These are phyloP conservation scores for Porites evermanni DNA, from an alignment of 92 coral and sea anemone genomes.

Conservation along the genomic window DNA sequence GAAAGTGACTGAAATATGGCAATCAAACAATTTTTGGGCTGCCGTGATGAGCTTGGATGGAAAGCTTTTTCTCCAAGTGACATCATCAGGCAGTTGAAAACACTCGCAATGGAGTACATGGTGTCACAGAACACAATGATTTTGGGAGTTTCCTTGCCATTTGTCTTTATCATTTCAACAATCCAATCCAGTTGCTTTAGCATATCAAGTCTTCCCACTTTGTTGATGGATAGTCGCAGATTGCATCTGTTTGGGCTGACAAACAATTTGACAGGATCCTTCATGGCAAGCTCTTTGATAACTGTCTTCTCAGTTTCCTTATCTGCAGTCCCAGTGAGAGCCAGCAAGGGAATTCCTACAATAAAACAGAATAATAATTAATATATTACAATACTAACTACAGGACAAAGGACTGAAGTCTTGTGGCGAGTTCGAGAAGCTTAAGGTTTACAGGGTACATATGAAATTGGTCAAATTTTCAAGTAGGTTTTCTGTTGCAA, in stretches of 20 bases:
- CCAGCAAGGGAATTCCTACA: constrained; percentile 47
- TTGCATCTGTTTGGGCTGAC: constrained; percentile 62
- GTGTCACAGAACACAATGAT: constrained; percentile 58
- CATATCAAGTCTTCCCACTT: constrained; percentile 45
- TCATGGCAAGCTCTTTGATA: constrained; percentile 8
- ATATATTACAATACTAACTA: background rate
- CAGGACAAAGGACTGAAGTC: constrained; percentile 16
- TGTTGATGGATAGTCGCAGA: constrained; percentile 42
- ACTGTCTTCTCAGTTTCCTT: constrained; percentile 45
- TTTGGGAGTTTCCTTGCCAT: constrained; percentile 42
- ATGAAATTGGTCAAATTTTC: constrained; percentile 12
- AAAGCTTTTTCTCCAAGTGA: constrained; percentile 41
- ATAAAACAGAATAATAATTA: background rate
- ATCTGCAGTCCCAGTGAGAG: constrained; percentile 69
- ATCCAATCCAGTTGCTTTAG: constrained; percentile 54
- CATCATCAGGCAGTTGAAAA: constrained; percentile 45
- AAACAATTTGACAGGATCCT: background rate
- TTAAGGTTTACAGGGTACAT: constrained; percentile 15
- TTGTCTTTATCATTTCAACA: constrained; percentile 44
- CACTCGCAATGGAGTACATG: constrained; percentile 58
- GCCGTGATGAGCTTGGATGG: constrained; percentile 33
- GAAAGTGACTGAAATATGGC: constrained; percentile 56
- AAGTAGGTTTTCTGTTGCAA: constrained; percentile 8
- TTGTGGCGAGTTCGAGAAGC: constrained; percentile 12
- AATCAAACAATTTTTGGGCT: constrained; percentile 45